Conservation (phyloP, 2,888 invertebrate species). For the Drosophila leonis region DNA sequence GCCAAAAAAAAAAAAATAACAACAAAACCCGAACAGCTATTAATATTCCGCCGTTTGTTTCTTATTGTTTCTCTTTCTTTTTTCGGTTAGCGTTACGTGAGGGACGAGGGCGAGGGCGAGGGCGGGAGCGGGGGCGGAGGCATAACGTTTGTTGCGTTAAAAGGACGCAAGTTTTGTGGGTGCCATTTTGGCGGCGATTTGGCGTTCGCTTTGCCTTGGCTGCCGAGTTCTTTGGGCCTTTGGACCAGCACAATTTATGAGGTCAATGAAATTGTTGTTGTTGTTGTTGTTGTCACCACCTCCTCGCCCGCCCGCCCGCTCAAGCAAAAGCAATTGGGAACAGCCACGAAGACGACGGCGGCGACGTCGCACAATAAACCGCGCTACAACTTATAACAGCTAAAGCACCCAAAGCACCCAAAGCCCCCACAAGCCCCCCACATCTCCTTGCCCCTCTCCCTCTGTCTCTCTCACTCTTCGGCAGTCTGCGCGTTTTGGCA, state of each 20-base stretch:
- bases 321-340: constrained; percentile 61
- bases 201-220: constrained; percentile 16
- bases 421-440: rapidly evolving
- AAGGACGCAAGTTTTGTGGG: constrained; percentile 54
- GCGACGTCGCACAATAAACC: constrained; percentile 62
- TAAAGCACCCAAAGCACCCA: background rate
- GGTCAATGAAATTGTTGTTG: constrained; percentile 74
- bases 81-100: constrained; percentile 6
- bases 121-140: background rate
- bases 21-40: constrained; percentile 36
- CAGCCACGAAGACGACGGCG: constrained; percentile 52
- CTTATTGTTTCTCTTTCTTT: constrained; percentile 28
- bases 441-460: background rate
- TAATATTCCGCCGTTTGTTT: constrained; percentile 58
- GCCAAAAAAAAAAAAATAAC: background rate
- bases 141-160: constrained; percentile 29
- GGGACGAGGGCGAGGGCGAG: background rate
- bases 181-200: constrained; percentile 61
- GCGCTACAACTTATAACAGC: constrained; percentile 13
- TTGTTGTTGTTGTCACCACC: constrained; percentile 8
- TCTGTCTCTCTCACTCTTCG: background rate
- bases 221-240: constrained; percentile 4
- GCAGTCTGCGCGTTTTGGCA: constrained; percentile 42
- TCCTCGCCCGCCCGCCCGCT: constrained; percentile 7
- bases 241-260: constrained; percentile 68